Evolutionary conservation across 2,888 invertebrate genomes (phyloP), one percentile per base, ranked within the genome.

Genomic region (Luffia ferchaultella): DNA sequence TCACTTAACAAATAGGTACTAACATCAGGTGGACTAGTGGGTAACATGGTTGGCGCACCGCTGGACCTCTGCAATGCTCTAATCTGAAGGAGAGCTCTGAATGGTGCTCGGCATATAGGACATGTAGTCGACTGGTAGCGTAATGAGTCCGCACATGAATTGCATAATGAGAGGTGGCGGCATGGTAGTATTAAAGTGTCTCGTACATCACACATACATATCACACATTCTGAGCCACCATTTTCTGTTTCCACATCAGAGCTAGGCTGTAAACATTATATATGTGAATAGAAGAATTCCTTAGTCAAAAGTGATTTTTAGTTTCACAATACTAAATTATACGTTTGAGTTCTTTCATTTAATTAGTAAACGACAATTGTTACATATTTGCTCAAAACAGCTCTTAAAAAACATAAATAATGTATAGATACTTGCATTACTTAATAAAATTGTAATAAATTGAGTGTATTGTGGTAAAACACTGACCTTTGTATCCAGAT

Each of bases 91-190:
- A 99, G 86, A 0, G 99, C 99, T 55, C 98, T 86, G 78, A 99
- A 99, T 9, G 98, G 98, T n/a, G 98, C 96, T 55, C 99, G 88
- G 71, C 99, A 99, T 60, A 99, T 99, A 5, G 99, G 99, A 64
- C 99, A 99, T 79, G 97, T 98, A 80, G 96, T 98, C 19, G 98
- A 96, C 87, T 96, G 96, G 70, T 97, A 98, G 57, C 98, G 88
- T 53, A 99, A 85, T 1, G 97, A 97, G 79, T 98, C 98, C 0
- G 98, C 98, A 78, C 98, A 99, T 0, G 93, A 93, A 78, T 97
- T 96, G 76, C 98, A 99, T 55, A 99, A 85, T 70, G 98, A 99
- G 50, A 99, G 87, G 83, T 99, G 99, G 69, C 99, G 98, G 70
- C 99, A 99, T 1, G 99, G 98, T 62, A 99, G 85, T 63, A 99